Evolutionary conservation across 1,140 invertebrate genomes (phyloP).

Genomic region (Nasonia longicornis): DNA sequence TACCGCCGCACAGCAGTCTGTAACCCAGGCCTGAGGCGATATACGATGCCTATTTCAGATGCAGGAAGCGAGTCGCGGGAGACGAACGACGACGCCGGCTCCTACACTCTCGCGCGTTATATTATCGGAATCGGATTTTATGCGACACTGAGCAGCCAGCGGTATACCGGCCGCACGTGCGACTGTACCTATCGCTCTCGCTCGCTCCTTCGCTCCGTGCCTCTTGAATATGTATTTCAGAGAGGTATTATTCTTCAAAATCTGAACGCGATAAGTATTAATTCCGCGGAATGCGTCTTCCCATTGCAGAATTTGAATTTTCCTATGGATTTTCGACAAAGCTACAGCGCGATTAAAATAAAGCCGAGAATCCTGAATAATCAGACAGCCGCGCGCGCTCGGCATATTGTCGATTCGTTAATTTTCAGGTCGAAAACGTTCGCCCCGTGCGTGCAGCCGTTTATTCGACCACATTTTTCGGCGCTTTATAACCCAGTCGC

Average conservation of each 20-base stretch:
- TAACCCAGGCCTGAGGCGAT: constrained; percentile 4
- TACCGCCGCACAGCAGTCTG: not conserved
- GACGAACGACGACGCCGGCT: not conserved
- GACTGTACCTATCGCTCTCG: not conserved
- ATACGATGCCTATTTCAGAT: constrained; percentile 17
- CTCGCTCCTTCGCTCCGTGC: not conserved
- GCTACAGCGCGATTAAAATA: too few relatives aligned
- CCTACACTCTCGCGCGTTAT: constrained; percentile 6
- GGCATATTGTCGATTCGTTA: too few relatives aligned
- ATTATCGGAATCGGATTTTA: constrained; percentile 34
- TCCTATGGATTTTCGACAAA: too few relatives aligned
- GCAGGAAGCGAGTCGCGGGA: constrained; percentile 21
- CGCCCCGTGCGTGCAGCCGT: not conserved
- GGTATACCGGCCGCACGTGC: not conserved
- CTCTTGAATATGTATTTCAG: constrained; percentile 5
- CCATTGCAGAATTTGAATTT: too few relatives aligned
- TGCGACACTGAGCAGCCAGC: constrained; percentile 5
- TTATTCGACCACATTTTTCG: not conserved
- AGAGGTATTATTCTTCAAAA: not conserved
- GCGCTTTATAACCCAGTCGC: too few relatives aligned
- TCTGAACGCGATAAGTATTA: constrained; percentile 11
- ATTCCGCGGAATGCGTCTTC: not conserved
- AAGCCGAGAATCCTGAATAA: too few relatives aligned
- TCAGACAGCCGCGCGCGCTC: too few relatives aligned
- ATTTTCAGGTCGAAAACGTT: too few relatives aligned